These are phyloP conservation scores for Caranx ignobilis DNA, from an alignment of 2,113 vertebrate genomes.

Conservation along the genomic window DNA sequence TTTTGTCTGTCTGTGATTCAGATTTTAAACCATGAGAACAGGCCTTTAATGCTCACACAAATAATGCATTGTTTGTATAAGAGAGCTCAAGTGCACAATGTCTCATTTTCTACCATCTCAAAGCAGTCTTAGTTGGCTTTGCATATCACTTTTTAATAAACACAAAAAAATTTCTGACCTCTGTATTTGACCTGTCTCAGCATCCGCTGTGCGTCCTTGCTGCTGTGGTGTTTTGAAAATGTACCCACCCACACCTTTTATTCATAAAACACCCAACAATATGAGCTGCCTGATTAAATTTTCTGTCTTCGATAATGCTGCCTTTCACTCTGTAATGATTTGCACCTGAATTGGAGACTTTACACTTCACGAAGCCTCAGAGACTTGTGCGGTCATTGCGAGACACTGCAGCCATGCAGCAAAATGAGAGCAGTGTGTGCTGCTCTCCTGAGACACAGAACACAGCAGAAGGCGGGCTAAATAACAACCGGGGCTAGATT, in stretches of 20 bases:
- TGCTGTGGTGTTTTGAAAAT: conserved; percentile 16
- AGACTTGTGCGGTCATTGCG: conserved; percentile 42
- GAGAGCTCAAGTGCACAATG: conserved; percentile 21
- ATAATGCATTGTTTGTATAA: neutral
- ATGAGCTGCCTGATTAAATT: neutral
- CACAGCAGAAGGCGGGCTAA: conserved; percentile 55
- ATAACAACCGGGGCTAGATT: conserved; percentile 50
- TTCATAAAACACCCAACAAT: neutral
- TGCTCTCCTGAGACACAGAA: conserved; percentile 52
- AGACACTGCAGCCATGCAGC: conserved; percentile 76
- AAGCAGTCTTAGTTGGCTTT: neutral
- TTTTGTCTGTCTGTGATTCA: conserved; percentile 25
- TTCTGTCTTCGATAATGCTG: conserved; percentile 6
- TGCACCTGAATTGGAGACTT: conserved; percentile 26
- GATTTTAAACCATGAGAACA: conserved; percentile 39
- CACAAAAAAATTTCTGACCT: conserved; percentile 34
- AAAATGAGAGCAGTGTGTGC: conserved; percentile 62
- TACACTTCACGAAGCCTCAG: conserved; percentile 32
- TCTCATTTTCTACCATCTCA: neutral
- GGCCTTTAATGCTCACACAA: conserved; percentile 12
- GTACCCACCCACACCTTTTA: conserved; percentile 28
- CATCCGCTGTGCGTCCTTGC: conserved; percentile 30
- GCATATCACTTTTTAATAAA: conserved; percentile 33
- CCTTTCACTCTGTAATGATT: neutral
- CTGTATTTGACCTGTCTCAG: conserved; percentile 20